These are phyloP conservation scores for Tragelaphus buxtoni DNA, from an alignment of 2,113 vertebrate genomes.

Conservation along the genomic window DNA sequence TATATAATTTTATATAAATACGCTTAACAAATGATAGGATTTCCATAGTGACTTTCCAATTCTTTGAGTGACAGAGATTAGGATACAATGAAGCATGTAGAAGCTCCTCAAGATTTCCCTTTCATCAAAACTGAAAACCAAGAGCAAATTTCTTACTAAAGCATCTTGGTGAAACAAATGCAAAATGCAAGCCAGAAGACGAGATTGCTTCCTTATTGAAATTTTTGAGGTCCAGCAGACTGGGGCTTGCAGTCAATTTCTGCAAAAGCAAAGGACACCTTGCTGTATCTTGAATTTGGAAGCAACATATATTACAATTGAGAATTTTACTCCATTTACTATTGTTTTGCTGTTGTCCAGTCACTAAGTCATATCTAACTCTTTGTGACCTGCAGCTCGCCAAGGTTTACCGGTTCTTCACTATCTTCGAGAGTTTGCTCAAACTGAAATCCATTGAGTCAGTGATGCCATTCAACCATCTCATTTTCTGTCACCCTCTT, in stretches of 20 bases:
- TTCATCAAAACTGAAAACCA: neutral
- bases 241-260: neutral
- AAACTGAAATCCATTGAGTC: neutral
- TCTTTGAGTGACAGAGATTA: neutral
- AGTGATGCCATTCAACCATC: neutral
- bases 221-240: neutral
- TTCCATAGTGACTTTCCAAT: neutral
- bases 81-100: neutral
- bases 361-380: neutral
- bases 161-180: neutral
- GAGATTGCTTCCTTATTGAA: neutral
- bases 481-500: neutral
- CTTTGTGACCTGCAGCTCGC: neutral
- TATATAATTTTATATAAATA: neutral
- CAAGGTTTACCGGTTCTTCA: neutral
- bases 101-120: neutral
- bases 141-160: neutral
- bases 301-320: neutral
- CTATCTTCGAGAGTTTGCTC: neutral
- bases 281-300: neutral
- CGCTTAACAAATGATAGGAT: neutral
- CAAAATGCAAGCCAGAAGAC: neutral
- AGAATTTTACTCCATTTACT: neutral
- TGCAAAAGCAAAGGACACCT: neutral
- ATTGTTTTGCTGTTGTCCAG: neutral